These are phyloP conservation scores for Steatocranus sp. DNA, from an alignment of 2,797 vertebrate species.

Conservation along the genomic window DNA sequence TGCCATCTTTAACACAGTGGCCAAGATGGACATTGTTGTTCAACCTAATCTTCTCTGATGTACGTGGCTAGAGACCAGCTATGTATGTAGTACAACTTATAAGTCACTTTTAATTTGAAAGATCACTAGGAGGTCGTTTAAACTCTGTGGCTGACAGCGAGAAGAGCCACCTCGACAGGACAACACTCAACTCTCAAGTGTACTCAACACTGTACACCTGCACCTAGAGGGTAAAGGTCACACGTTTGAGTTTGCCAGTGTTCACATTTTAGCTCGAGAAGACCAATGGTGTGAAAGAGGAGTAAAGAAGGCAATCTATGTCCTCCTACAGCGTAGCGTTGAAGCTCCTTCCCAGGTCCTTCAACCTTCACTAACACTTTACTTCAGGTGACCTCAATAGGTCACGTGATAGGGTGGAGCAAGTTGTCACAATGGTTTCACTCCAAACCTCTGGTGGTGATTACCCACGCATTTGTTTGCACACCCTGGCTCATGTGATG, in stretches of 20 bases:
- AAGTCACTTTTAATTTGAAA: background rate
- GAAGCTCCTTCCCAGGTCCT: background rate
- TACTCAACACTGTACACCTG: background rate
- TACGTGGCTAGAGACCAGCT: background rate
- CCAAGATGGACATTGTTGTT: fast-evolving
- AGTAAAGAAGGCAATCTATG: background rate
- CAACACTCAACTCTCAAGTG: background rate
- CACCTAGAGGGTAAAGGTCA: background rate
- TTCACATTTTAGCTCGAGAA: background rate
- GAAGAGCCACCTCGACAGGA: background rate
- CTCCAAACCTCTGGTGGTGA: background rate
- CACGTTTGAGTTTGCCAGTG: background rate
- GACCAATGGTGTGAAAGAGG: background rate
- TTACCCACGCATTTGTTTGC: background rate
- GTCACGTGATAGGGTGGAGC: background rate
- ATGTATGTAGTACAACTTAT: background rate
- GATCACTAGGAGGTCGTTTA: background rate
- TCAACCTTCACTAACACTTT: background rate
- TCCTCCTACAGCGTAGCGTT: background rate
- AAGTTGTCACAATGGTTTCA: background rate
- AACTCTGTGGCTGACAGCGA: background rate
- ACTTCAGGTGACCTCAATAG: background rate
- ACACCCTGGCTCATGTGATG: background rate
- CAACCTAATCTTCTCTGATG: background rate
- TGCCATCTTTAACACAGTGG: background rate